phyloP scores from a whole-genome alignment of 1,140 invertebrate genomes.

The Pemphigus obesinymphae region DNA sequence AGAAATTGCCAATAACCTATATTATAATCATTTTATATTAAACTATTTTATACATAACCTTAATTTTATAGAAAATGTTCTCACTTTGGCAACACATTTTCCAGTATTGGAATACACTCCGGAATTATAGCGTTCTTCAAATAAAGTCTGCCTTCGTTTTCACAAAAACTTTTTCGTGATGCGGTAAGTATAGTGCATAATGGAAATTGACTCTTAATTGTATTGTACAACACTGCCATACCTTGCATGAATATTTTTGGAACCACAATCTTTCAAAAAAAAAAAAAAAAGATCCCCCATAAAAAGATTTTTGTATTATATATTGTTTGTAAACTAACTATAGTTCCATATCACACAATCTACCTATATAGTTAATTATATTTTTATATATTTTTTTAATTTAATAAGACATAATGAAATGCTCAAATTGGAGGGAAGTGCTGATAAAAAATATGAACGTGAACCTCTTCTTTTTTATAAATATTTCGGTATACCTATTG shows the following conservation, averaged over 20 bases:
- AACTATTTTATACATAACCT: too few species aligned
- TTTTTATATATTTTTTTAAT: too few species aligned
- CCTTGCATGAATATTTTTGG: constrained; percentile 37
- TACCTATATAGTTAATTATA: too few species aligned
- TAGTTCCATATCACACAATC: too few species aligned
- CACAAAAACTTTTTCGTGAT: constrained; percentile 16
- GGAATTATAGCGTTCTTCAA: constrained; percentile 4
- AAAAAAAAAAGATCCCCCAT: too few species aligned
- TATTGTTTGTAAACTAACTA: too few species aligned
- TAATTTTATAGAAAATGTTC: neutral
- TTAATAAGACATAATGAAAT: too few species aligned
- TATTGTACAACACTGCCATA: neutral
- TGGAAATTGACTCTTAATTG: constrained; percentile 5
- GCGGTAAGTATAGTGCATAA: constrained; percentile 7
- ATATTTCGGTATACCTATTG: too few species aligned
- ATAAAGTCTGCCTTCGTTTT: constrained; percentile 22
- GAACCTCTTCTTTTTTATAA: too few species aligned
- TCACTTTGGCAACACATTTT: constrained; percentile 7
- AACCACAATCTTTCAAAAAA: constrained; percentile 54
- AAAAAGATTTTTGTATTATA: too few species aligned
- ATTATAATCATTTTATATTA: neutral
- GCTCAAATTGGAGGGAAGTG: too few species aligned
- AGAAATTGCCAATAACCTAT: constrained; percentile 14
- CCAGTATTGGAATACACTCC: neutral
- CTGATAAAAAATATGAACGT: too few species aligned